Evolutionary conservation across 2,113 vertebrate species (phyloP).

Genomic region (Melanostigma gelatinosum): DNA sequence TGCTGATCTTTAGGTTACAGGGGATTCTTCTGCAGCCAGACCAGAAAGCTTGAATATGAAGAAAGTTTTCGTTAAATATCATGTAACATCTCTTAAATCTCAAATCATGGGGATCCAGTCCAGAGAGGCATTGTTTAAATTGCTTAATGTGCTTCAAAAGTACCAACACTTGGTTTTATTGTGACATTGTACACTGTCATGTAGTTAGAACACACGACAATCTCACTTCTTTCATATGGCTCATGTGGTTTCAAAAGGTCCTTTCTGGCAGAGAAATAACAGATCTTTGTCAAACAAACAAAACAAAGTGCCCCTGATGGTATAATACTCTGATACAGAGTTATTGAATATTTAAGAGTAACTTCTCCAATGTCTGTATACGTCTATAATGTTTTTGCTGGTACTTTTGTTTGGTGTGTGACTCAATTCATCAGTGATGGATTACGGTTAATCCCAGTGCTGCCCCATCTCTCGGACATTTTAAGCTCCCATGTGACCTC

Average conservation of each 20-base stretch:
- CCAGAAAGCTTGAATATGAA: conserved; percentile 17
- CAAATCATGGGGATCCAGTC: conserved; percentile 8
- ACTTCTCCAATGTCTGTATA: not conserved
- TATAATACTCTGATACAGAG: not conserved
- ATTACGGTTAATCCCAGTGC: not conserved
- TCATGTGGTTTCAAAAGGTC: conserved; percentile 11
- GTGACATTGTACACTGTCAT: not conserved
- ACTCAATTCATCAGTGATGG: conserved; percentile 7
- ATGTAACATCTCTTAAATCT: conserved; percentile 5
- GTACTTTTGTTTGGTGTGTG: not conserved
- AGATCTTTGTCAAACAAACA: conserved; percentile 1
- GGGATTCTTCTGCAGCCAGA: conserved; percentile 23
- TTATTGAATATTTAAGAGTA: conserved; percentile 17
- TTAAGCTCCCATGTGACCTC: not conserved
- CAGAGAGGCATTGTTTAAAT: conserved; percentile 21
- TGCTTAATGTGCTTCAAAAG: not conserved
- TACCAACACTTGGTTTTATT: not conserved
- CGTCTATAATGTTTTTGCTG: not conserved
- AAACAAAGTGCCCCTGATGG: not conserved
- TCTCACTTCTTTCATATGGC: not conserved
- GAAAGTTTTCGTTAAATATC: conserved; percentile 22
- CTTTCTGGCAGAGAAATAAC: not conserved
- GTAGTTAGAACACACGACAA: not conserved
- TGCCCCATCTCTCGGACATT: not conserved
- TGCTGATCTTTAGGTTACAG: not conserved